Evolutionary conservation across 2,888 invertebrate species (phyloP).

Genomic region (Troglohyphantes excavatus): DNA sequence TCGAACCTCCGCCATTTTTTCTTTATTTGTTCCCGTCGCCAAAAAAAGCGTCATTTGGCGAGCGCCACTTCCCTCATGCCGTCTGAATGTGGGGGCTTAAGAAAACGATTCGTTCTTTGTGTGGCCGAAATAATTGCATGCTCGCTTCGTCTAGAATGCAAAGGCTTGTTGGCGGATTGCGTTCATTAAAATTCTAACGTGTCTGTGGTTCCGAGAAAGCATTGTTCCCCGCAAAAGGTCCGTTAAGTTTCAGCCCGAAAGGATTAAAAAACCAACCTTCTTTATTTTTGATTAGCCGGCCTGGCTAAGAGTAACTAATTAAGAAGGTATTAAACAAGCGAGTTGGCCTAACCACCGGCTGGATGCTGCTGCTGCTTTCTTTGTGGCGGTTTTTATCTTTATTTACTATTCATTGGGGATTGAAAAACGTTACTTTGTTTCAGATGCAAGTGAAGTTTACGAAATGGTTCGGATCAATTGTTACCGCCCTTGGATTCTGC

Average conservation of each 20-base stretch:
- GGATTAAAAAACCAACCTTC: conserved; percentile 76
- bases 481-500: neutral
- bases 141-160: conserved; percentile 50
- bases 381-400: conserved; percentile 49
- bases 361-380: conserved; percentile 14
- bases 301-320: conserved; percentile 73
- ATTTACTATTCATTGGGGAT: conserved; percentile 49
- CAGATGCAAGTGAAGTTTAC: neutral
- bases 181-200: conserved; percentile 78
- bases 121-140: conserved; percentile 71
- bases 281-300: conserved; percentile 72
- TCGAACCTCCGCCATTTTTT: conserved; percentile 29
- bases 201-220: conserved; percentile 71
- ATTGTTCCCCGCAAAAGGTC: conserved; percentile 68
- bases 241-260: conserved; percentile 62
- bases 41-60: conserved; percentile 68
- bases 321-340: conserved; percentile 75
- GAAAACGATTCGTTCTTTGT: conserved; percentile 73
- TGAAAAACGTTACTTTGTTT: conserved; percentile 41
- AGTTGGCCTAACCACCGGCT: conserved; percentile 35
- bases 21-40: conserved; percentile 58
- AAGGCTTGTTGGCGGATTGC: conserved; percentile 56
- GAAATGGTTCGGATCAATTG: conserved; percentile 16
- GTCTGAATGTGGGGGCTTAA: conserved; percentile 47
- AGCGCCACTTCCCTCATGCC: conserved; percentile 48